These are phyloP conservation scores for Anarrhichthys ocellatus DNA, from an alignment of 2,113 vertebrate genomes.

Conservation along the genomic window DNA sequence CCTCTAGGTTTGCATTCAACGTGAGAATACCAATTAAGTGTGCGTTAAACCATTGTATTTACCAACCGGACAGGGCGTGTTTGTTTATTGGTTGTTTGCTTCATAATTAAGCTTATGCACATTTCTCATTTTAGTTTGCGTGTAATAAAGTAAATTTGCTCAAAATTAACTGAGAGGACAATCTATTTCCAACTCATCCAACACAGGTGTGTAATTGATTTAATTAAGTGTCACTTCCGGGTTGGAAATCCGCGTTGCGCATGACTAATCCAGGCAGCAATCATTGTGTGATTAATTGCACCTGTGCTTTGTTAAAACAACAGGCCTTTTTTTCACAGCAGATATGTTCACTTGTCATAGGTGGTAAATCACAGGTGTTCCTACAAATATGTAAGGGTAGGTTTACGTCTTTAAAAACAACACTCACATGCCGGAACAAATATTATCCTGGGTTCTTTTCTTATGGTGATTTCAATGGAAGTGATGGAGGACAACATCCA, in stretches of 20 bases:
- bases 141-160: not conserved
- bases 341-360: not conserved
- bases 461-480: too few species aligned
- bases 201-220: not conserved
- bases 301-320: not conserved
- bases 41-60: not conserved
- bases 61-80: not conserved
- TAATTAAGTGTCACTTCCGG: not conserved
- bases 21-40: too few species aligned
- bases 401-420: not conserved
- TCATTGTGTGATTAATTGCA: slow-evolving; percentile 4
- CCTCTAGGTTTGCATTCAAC: not conserved
- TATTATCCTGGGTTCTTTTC: too few species aligned
- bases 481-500: too few species aligned
- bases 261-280: too few species aligned
- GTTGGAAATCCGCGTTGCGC: too few species aligned
- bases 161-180: not conserved
- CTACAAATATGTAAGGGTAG: not conserved
- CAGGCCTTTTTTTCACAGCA: not conserved
- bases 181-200: not conserved
- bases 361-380: not conserved
- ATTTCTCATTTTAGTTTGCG: not conserved
- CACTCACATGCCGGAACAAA: too few species aligned
- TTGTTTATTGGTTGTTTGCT: not conserved
- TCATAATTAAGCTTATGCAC: not conserved